Base-by-base conservation (phyloP, 2,797 vertebrate genomes). In the Coluber constrictor region DNA sequence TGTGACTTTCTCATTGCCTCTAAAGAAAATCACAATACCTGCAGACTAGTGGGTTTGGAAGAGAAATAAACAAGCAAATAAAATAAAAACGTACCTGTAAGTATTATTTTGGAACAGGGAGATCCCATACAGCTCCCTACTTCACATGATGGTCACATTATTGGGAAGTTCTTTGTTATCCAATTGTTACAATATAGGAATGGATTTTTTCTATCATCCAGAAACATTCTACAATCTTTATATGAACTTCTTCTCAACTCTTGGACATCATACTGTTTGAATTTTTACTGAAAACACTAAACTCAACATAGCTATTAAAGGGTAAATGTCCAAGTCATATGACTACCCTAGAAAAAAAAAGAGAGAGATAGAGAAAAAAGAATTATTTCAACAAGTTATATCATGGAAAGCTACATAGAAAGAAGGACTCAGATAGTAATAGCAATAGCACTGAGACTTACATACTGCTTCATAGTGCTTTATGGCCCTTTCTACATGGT, bases 91-190 rank as follows among this genome's bases (percentile, higher is more conserved):
- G 12, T 89, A 93, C 93, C 93, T 89, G 93, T 74, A 86, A 37
- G 6, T 92, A 47, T 92, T 32, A 43, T 91, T 88, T 89, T 89
- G 90, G 92, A 94, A 91, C 70, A 51, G 29, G 56, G 86, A 94
- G 92, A 92, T 89, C 90, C 70, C 59, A 91, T 57, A 92, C 25
- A 37, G 66, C 15, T 74, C 37, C 29, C 27, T 66, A 51, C 37
- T 79, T 88, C 83, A 87, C 43, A 56, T 90, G 86, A 60, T 92
- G n/a, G 51, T 87, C 55, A 93, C 87, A 90, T 70, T 70, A 74
- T 88, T 83, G 87, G 20, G 60, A 93, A 89, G 43, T 91, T 51
- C 16, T 90, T 59, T 89, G 32, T n/a, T 86, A 15, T 86, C 37
- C 47, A 86, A 60, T 59, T 94, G 87, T 59, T 89, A 54, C 86